Percentiles rank a stretch among this genome's conserved stretches.
These are phyloP conservation scores for Scaptomyza graminum DNA, from an alignment of 1,140 invertebrate genomes.

Conservation along the genomic window DNA sequence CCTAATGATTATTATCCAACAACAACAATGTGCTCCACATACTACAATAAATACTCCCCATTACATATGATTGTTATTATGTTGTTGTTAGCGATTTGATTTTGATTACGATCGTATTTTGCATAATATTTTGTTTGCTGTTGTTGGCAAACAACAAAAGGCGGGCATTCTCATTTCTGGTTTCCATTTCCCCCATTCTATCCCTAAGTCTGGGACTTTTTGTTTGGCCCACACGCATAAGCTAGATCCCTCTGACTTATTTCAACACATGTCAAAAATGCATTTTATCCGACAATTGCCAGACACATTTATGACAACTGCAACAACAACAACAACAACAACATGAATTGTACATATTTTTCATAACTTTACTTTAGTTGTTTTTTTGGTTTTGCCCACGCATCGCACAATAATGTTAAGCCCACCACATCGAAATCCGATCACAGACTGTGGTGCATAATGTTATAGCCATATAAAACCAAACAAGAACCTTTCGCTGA, in stretches of 20 bases:
- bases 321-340: too few species aligned
- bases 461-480: conserved; percentile 2
- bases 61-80: conserved; percentile 11
- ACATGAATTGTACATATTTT: too few species aligned
- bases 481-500: conserved; percentile 4
- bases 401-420: conserved; percentile 8
- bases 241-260: conserved; percentile 15
- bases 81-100: conserved; percentile 18
- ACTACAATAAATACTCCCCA: background rate
- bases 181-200: background rate
- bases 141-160: background rate
- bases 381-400: too few species aligned
- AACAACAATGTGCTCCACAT: conserved; percentile 9
- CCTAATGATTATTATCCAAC: conserved; percentile 22
- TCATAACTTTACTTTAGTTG: too few species aligned
- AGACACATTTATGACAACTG: conserved; percentile 50
- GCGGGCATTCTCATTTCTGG: background rate
- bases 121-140: conserved; percentile 7
- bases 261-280: conserved; percentile 47
- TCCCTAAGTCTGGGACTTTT: background rate
- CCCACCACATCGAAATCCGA: background rate
- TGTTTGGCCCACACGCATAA: conserved; percentile 6
- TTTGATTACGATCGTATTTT: conserved; percentile 1
- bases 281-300: conserved; percentile 28
- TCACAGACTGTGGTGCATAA: conserved; percentile 33